These are phyloP conservation scores for Poecilobothrus nobilitatus DNA, from an alignment of 2,888 invertebrate genomes.

Conservation along the genomic window DNA sequence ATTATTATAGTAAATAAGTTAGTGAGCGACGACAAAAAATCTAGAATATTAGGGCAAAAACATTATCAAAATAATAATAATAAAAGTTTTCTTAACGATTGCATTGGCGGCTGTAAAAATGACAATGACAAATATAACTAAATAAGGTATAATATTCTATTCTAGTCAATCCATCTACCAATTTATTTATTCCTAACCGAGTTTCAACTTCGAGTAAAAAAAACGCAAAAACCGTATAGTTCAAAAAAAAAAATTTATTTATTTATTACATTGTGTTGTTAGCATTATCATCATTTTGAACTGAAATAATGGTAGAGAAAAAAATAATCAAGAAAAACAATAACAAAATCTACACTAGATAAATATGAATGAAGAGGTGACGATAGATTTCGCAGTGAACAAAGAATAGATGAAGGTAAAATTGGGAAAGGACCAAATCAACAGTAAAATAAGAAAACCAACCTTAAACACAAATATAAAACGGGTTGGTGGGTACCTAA, in stretches of 20 bases:
- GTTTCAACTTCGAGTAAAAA: neutral
- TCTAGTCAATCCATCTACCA: neutral
- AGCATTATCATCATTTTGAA: neutral
- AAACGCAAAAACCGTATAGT: neutral
- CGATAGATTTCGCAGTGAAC: neutral
- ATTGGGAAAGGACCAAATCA: neutral
- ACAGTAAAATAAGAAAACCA: neutral
- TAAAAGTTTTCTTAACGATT: no score
- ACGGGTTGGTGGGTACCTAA: neutral
- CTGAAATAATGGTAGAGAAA: neutral
- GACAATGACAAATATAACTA: neutral
- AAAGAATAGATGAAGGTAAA: neutral
- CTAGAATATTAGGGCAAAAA: no score
- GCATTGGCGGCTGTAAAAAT: no score
- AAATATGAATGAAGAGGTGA: no score
- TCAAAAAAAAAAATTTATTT: slow-evolving; percentile 26
- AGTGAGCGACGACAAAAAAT: no score
- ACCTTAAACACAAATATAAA: no score
- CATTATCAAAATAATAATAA: no score
- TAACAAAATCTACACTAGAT: no score
- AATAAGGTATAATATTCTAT: neutral
- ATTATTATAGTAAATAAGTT: neutral
- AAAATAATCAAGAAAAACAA: no score
- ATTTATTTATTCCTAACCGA: neutral
- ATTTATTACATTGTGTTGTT: slow-evolving; percentile 24